These are phyloP conservation scores for Drosophila rubida DNA, from an alignment of 2,888 invertebrate species.

Conservation along the genomic window DNA sequence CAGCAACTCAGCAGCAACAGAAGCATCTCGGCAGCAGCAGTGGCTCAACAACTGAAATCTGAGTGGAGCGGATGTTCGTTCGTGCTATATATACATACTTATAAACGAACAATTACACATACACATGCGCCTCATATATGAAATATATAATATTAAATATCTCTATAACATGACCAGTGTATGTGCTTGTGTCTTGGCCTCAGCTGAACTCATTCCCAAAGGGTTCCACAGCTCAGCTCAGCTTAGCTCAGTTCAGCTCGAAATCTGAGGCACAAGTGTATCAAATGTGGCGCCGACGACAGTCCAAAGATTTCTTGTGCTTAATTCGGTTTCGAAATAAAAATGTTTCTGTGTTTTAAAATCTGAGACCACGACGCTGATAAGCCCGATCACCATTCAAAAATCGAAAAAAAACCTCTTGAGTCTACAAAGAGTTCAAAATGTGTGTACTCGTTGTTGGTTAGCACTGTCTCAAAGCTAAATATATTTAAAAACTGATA, in stretches of 20 bases:
- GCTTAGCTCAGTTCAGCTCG: constrained; percentile 1
- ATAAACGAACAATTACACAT: constrained; percentile 4
- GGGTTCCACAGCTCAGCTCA: neutral
- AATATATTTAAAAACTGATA: constrained; percentile 32
- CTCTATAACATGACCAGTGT: constrained; percentile 15
- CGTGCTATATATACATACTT: constrained; percentile 37
- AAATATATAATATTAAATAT: constrained; percentile 26
- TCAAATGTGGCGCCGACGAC: constrained; percentile 55
- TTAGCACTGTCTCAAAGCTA: neutral
- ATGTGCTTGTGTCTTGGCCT: constrained; percentile 65
- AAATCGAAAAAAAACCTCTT: neutral
- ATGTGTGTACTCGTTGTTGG: neutral
- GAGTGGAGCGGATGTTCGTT: constrained; percentile 76
- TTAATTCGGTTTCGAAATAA: constrained; percentile 36
- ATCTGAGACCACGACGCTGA: constrained; percentile 32
- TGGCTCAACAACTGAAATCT: constrained; percentile 62
- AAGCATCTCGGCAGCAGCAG: constrained; percentile 16
- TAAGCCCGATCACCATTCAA: constrained; percentile 33
- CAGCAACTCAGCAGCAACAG: constrained; percentile 21
- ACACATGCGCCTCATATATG: neutral
- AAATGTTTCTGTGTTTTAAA: constrained; percentile 21
- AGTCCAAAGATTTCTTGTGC: constrained; percentile 37
- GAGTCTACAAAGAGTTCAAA: constrained; percentile 24
- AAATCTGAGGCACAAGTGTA: constrained; percentile 48
- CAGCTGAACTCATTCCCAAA: constrained; percentile 58